Percentiles rank a stretch among this genome's conserved stretches.
Evolutionary conservation across 2,797 vertebrate genomes (phyloP).

Genomic region (Pseudomugil tenellus): DNA sequence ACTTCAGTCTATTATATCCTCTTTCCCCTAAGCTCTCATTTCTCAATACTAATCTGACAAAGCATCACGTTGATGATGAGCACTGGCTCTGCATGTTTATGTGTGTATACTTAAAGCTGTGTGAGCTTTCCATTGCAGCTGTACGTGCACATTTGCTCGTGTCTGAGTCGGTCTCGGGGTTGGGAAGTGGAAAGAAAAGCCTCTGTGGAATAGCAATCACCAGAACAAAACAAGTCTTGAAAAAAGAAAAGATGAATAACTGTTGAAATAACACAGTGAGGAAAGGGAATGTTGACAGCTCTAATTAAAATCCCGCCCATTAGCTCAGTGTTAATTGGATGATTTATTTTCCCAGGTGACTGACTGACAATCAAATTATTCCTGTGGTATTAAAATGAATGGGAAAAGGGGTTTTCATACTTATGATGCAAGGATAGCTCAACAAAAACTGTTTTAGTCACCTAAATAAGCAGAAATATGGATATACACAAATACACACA

Average conservation of each 20-base stretch:
- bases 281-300: constrained; percentile 62
- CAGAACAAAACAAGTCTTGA: constrained; percentile 61
- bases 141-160: constrained; percentile 11
- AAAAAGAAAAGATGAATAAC: constrained; percentile 68
- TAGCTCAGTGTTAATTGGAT: constrained; percentile 76
- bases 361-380: constrained; percentile 72
- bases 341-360: constrained; percentile 71
- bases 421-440: constrained; percentile 36
- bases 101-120: constrained; percentile 11
- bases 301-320: constrained; percentile 79
- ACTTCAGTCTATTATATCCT: constrained; percentile 47
- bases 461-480: not conserved
- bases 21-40: constrained; percentile 55
- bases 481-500: no score
- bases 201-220: constrained; percentile 70
- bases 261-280: constrained; percentile 64
- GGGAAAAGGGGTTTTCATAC: constrained; percentile 39
- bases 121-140: constrained; percentile 11
- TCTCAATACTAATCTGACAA: constrained; percentile 56
- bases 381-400: constrained; percentile 56
- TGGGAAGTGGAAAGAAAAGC: constrained; percentile 35
- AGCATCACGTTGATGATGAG: constrained; percentile 63
- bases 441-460: constrained; percentile 45
- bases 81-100: constrained; percentile 9
- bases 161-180: constrained; percentile 27